Evolutionary conservation across 1,140 invertebrate genomes (phyloP).

Genomic region (Neotoxoptera formosana): DNA sequence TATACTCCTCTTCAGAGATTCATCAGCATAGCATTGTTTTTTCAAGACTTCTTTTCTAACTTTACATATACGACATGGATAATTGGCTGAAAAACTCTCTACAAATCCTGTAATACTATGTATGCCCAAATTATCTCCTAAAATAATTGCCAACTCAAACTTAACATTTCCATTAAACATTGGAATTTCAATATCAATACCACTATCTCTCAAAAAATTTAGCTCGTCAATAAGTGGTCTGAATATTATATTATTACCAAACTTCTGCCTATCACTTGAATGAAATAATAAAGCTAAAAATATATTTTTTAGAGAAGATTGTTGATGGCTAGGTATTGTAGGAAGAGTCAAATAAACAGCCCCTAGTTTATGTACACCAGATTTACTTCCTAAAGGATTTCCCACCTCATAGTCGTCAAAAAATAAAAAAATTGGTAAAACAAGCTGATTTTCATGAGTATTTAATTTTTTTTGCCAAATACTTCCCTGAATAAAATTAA

Average conservation of each 20-base stretch:
- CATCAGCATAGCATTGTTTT: background rate
- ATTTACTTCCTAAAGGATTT: background rate
- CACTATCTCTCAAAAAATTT: background rate
- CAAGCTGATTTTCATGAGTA: background rate
- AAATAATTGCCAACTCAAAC: background rate
- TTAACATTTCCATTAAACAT: background rate
- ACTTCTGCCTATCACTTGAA: background rate
- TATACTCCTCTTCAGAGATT: background rate
- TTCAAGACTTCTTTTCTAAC: background rate
- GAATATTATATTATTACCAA: background rate
- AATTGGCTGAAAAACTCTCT: background rate
- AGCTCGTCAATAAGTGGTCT: background rate
- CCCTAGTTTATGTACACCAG: background rate
- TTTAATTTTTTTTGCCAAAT: background rate
- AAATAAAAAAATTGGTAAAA: background rate
- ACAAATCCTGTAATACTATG: background rate
- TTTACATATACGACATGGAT: background rate
- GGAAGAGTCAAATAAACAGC: background rate
- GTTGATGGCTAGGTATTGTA: background rate
- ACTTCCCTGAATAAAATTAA: background rate
- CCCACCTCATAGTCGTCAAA: no score
- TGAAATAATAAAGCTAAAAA: background rate
- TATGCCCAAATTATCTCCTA: background rate
- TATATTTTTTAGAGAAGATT: background rate
- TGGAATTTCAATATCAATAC: background rate